Percentiles rank a stretch among this genome's conserved stretches.
These are phyloP conservation scores for Montifringilla adamsi DNA, from an alignment of 2,113 vertebrate genomes.

Conservation along the genomic window DNA sequence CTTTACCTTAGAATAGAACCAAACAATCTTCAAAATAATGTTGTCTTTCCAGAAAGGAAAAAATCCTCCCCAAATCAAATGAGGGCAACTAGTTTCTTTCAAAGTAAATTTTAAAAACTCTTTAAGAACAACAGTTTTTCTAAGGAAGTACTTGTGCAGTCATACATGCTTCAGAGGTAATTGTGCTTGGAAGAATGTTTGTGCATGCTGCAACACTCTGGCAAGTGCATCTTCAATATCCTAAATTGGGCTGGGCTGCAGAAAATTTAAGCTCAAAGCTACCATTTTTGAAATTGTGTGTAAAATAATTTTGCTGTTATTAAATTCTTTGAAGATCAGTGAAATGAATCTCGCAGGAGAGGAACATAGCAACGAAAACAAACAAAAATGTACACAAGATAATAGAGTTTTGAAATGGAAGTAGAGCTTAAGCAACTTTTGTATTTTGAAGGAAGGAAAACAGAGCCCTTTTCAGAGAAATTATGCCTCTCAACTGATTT, in stretches of 20 bases:
- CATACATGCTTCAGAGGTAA: neutral
- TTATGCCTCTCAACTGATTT: slow-evolving; percentile 5
- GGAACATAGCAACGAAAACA: neutral
- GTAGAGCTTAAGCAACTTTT: neutral
- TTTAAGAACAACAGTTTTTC: neutral
- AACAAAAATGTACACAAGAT: neutral
- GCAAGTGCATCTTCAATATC: neutral
- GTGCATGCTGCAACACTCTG: neutral
- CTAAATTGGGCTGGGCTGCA: neutral
- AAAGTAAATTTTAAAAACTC: neutral
- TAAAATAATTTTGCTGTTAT: neutral
- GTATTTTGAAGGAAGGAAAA: slow-evolving; percentile 28
- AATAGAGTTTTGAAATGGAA: slow-evolving; percentile 6
- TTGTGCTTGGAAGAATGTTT: neutral
- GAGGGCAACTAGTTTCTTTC: neutral
- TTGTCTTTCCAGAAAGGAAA: neutral
- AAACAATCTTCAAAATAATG: neutral
- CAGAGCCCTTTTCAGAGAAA: slow-evolving; percentile 5
- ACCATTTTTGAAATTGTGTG: neutral
- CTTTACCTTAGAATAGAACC: neutral
- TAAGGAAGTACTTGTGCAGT: neutral
- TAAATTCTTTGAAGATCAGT: neutral
- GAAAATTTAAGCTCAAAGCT: neutral
- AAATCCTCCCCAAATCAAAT: neutral
- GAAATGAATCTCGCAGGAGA: slow-evolving; percentile 7